These are phyloP conservation scores for Eremobia ochroleuca DNA, from an alignment of 2,888 invertebrate genomes.

Conservation along the genomic window DNA sequence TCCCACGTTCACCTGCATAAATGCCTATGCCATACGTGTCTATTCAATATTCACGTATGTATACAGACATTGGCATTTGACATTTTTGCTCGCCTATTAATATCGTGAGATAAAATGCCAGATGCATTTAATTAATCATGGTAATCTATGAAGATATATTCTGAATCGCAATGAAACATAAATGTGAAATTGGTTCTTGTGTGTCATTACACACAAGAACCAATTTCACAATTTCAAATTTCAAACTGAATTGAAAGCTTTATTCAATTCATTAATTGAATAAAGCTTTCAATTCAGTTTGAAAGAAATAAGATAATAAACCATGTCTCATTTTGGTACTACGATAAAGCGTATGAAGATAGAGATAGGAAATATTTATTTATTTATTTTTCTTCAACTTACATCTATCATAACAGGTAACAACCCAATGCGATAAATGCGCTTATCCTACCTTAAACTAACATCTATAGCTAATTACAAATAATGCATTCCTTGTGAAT, in stretches of 20 bases:
- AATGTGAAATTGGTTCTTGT: constrained; percentile 4
- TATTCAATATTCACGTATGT: constrained; percentile 35
- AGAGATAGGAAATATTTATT: neutral
- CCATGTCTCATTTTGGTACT: neutral
- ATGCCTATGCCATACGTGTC: constrained; percentile 27
- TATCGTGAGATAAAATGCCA: constrained; percentile 57
- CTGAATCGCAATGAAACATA: neutral
- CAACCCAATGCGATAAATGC: too few species aligned
- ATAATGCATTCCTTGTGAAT: too few species aligned
- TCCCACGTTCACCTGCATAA: constrained; percentile 18
- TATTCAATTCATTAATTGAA: too few species aligned
- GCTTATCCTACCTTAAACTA: too few species aligned
- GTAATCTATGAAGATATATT: constrained; percentile 26
- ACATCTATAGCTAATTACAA: too few species aligned
- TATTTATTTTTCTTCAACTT: too few species aligned
- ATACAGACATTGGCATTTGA: constrained; percentile 44
- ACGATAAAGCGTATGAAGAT: neutral
- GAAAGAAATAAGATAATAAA: neutral
- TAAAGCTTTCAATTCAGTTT: constrained; percentile 1
- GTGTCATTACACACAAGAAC: too few species aligned
- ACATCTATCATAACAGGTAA: too few species aligned
- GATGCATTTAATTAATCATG: constrained; percentile 53
- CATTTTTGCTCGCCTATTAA: constrained; percentile 60
- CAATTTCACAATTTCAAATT: too few species aligned
- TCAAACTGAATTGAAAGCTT: too few species aligned